Conservation (phyloP, 2,888 invertebrate species). For the Plagodis pulveraria region DNA sequence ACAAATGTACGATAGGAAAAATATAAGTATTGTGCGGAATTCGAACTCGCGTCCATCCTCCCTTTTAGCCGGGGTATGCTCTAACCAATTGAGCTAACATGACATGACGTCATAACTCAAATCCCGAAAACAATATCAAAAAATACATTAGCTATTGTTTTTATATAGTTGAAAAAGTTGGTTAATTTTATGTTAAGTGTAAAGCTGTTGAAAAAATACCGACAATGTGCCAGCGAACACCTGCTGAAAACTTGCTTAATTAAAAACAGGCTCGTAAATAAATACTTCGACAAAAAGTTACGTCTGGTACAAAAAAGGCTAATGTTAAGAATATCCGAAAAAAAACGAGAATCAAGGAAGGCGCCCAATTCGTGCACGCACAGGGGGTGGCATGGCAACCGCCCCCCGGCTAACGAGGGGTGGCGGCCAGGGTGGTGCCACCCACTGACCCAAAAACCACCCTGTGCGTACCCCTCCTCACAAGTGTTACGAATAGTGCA, state of each 20-base stretch:
- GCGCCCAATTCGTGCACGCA: conserved; percentile 54
- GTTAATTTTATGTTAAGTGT: too few relatives aligned
- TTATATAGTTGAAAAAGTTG: too few relatives aligned
- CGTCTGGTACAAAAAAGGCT: conserved; percentile 30
- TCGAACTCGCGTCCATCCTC: too few relatives aligned
- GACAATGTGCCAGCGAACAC: not conserved
- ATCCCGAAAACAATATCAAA: too few relatives aligned
- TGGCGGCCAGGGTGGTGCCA: conserved; percentile 44
- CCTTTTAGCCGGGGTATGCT: too few relatives aligned
- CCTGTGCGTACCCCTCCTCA: conserved; percentile 53
- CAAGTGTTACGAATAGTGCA: conserved; percentile 40
- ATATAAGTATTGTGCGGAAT: too few relatives aligned
- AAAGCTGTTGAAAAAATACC: not conserved
- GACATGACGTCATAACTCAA: too few relatives aligned
- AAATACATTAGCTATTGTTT: too few relatives aligned
- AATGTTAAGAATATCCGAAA: conserved; percentile 39
- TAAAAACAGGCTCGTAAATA: conserved; percentile 13
- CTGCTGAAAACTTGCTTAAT: conserved; percentile 4
- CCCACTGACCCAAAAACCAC: conserved; percentile 66
- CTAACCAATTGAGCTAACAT: too few relatives aligned
- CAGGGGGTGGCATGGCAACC: conserved; percentile 39
- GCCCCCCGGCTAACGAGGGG: conserved; percentile 45
- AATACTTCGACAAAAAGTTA: conserved; percentile 12
- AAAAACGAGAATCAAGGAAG: conserved; percentile 35
- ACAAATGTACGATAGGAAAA: too few relatives aligned